Percentiles rank a stretch among this genome's conserved stretches.
These are phyloP conservation scores for Temnothorax longispinosus DNA, from an alignment of 1,140 invertebrate species.

Conservation along the genomic window DNA sequence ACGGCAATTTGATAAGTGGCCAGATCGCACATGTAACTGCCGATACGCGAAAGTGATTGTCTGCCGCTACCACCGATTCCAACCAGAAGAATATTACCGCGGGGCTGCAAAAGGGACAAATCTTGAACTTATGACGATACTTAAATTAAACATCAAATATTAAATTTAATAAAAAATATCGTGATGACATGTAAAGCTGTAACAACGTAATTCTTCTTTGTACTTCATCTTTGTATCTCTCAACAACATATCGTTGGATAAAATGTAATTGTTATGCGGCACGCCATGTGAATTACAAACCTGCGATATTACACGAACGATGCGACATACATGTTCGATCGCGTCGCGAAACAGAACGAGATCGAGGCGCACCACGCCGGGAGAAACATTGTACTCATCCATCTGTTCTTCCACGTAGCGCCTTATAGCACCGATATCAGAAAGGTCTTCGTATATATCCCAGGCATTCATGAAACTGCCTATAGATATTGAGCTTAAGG, in stretches of 20 bases:
- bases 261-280: not conserved
- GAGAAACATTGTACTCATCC: constrained; percentile 92
- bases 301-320: constrained; percentile 93
- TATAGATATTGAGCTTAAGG: constrained; percentile 67
- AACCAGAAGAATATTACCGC: constrained; percentile 93
- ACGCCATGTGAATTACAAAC: constrained; percentile 63
- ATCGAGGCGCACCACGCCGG: constrained; percentile 91
- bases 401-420: constrained; percentile 89
- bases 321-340: constrained; percentile 93
- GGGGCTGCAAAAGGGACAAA: constrained; percentile 82
- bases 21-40: constrained; percentile 92
- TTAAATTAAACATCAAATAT: not conserved
- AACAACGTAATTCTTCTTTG: not conserved
- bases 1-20: constrained; percentile 92
- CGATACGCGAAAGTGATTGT: constrained; percentile 91
- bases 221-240: not conserved
- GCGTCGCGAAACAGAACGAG: constrained; percentile 94
- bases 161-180: not conserved
- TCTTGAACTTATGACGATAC: not conserved
- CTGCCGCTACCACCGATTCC: constrained; percentile 95
- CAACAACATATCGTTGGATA: not conserved
- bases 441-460: constrained; percentile 92
- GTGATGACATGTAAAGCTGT: not conserved
- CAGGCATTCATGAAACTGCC: constrained; percentile 91
- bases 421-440: constrained; percentile 87